Base-by-base conservation (phyloP, 2,888 invertebrate genomes). In the Parthenolecanium corni region DNA sequence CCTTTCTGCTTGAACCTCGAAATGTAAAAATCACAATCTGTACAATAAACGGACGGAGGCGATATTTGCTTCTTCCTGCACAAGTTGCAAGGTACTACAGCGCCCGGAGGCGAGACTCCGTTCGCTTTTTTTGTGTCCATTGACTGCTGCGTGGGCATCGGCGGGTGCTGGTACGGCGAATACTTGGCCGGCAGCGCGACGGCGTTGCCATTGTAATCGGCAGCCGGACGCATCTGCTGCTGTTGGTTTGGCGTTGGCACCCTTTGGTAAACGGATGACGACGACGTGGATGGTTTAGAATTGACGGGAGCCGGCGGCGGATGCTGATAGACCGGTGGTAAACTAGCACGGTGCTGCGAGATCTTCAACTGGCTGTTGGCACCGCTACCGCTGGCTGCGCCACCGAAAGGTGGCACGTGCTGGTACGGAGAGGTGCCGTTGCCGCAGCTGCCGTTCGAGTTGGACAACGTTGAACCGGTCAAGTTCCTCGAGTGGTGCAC, bases 21-120 rank as follows among this genome's bases (percentile, higher is more conserved):
- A 85, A 94, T 86, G 72, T 93, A 94, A 76, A 87, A 91, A 72
- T 91, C 89, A 75, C 93, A 93, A 75, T 93, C 91, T 54, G 84
- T 79, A 74, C 93, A 94, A 72, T 92, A 93, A 69, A 84, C 80
- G 38, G 85, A 83, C 14, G 89, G 86, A 16, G 85, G 81, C 53
- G 79, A 80, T 18, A 90, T 84, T 66, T 83, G 80, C 71, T 89
- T 88, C 73, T 92, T 92, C 64, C 89, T 80, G 74, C 93, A 94
- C 69, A 94, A 78, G 74, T 88, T 86, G 73, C 93, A 93, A 65
- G 84, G 83, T 11, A 20, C 75, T 76, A 20, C 73, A 69, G 9
- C 74, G 72, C 31, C 31, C 31, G 31, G 9, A 31, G 31, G 5
- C 31, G 31, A 4, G 9, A 9, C 9, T 31, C 23, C 68, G 65